Percentiles rank a stretch among this genome's conserved stretches.
Conservation (phyloP, 2,113 vertebrate species). For the Anser cygnoides region DNA sequence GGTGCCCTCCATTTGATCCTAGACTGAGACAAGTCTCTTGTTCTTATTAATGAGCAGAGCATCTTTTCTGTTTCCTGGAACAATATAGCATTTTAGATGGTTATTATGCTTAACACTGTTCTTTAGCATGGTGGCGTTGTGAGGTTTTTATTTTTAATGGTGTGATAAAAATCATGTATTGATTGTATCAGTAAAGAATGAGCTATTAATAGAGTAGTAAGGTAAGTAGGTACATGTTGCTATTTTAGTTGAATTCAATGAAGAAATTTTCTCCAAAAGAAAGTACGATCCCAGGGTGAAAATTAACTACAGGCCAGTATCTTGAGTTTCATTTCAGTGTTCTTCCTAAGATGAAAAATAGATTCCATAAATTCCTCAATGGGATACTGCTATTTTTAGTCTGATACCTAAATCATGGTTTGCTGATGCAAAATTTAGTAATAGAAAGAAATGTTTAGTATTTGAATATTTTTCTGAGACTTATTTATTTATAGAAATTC, state of each 20-base stretch:
- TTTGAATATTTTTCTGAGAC: not conserved
- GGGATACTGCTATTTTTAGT: slow-evolving; percentile 53
- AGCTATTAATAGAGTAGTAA: slow-evolving; percentile 39
- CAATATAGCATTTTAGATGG: not conserved
- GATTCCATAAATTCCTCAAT: slow-evolving; percentile 43
- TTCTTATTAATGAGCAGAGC: not conserved
- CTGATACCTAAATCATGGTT: not conserved
- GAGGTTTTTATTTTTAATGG: not conserved
- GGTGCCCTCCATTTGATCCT: not conserved
- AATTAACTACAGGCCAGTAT: slow-evolving; percentile 55
- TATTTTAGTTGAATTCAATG: slow-evolving; percentile 43
- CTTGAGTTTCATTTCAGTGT: not conserved
- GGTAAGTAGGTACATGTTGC: not conserved
- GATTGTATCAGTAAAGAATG: slow-evolving; percentile 37
- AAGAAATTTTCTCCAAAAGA: slow-evolving; percentile 48
- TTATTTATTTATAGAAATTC: not conserved
- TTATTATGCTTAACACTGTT: slow-evolving; percentile 5
- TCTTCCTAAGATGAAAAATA: slow-evolving; percentile 52
- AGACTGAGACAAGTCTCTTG: not conserved
- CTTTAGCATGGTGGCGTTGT: not conserved
- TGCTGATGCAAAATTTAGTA: not conserved
- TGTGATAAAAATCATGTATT: slow-evolving; percentile 11
- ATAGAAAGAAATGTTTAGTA: not conserved
- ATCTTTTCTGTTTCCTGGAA: not conserved
- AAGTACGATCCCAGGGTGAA: slow-evolving; percentile 49